These are phyloP conservation scores for Drosophila diplacantha DNA, from an alignment of 2,888 invertebrate genomes.

Conservation along the genomic window DNA sequence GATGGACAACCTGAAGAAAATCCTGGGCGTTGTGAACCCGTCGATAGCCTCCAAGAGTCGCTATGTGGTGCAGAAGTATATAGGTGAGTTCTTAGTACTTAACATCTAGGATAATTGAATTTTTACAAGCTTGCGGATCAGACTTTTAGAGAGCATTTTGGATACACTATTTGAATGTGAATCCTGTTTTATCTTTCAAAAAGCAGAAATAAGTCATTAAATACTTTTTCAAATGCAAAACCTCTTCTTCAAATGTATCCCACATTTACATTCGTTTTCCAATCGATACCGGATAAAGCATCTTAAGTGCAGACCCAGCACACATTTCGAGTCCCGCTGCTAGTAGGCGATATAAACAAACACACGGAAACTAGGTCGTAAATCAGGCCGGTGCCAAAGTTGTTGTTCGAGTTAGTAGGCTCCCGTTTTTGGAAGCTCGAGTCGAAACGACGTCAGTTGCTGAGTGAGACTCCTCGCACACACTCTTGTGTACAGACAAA, in stretches of 20 bases:
- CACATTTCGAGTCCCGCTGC: conserved; percentile 18
- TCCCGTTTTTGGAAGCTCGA: conserved; percentile 24
- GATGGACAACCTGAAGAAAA: conserved; percentile 91
- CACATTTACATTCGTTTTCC: neutral
- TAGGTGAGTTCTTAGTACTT: conserved; percentile 81
- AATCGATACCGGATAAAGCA: conserved; percentile 35
- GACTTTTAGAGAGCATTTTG: neutral
- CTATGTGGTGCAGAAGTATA: conserved; percentile 97
- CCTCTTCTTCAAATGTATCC: neutral
- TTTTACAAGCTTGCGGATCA: neutral
- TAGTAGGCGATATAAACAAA: conserved; percentile 51
- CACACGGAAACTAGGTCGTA: conserved; percentile 55
- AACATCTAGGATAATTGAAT: too few relatives aligned
- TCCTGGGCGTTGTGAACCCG: conserved; percentile 85
- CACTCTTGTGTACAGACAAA: neutral
- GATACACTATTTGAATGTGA: too few relatives aligned
- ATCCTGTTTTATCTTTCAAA: neutral
- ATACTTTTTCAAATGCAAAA: neutral
- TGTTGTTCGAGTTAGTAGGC: conserved; percentile 38
- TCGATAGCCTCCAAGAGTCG: conserved; percentile 84
- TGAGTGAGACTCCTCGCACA: conserved; percentile 40
- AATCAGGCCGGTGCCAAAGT: conserved; percentile 56
- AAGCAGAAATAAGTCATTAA: neutral
- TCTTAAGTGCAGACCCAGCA: conserved; percentile 26
- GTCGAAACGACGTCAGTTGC: conserved; percentile 31